Base-by-base conservation (phyloP, 2,113 vertebrate species). In the Upupa epops region DNA sequence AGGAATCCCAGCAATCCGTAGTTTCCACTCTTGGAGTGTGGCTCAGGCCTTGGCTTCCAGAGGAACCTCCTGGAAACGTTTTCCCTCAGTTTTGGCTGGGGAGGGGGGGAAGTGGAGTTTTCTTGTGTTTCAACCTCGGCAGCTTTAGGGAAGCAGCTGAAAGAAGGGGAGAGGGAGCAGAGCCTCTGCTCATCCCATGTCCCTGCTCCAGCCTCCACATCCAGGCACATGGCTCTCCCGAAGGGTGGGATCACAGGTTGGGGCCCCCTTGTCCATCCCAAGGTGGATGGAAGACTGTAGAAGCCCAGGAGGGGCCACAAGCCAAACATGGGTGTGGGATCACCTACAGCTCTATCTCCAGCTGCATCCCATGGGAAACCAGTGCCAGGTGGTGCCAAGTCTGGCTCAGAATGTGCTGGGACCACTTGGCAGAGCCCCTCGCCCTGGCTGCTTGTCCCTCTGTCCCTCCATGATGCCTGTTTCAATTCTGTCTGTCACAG, bases 401-500 rank as follows among this genome's bases (percentile, higher is more conserved):
- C 28, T 4, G 13, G 31, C 56, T 49, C 36, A 28, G n/a, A 13
- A 26, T 2, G 8, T 54, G 37, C 29, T 34, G 13, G 29, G 58
- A 12, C 0, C 4, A 8, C 2, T 13, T 70, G 58, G 70, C 42
- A 34, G 46, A 40, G 9, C 17, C 31, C 29, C 32, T 37, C 55
- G 32, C 55, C 32, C 34, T 1, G 1, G 19, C 22, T 20, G 18
- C 29, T 11, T 8, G 8, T n/a, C 16, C 42, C 19, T 26, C 16
- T 3, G 2, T 5, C 54, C 34, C 22, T 25, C 19, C 73, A 75
- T 83, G 68, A 89, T 1, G 3, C 16, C 54, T 24, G 8, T 52
- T 22, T 74, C 20, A 42, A 42, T 52, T 78, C 56, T 54, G 76
- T 68, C 20, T 70, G 46, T 89, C 55, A 0, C 95, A 99, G 99